Conservation (phyloP, 2,797 vertebrate genomes). For the Labeo calbasu region DNA sequence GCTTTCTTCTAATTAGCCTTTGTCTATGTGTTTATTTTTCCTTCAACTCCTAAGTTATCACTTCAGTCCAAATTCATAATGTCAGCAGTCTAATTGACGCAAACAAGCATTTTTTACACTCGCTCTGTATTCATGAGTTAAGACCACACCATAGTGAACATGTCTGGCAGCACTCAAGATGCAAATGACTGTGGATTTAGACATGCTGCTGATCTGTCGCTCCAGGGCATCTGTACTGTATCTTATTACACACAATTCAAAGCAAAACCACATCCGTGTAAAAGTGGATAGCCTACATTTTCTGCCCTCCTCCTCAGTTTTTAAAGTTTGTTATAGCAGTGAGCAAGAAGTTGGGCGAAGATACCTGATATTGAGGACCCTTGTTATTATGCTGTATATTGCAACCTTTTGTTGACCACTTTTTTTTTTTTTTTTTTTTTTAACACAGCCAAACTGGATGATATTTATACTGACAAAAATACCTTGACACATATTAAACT, state of each 20-base stretch:
- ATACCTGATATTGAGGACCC: neutral
- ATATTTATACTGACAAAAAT: no score
- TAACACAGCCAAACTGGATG: no score
- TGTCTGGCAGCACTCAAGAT: constrained; percentile 56
- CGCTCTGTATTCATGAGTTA: constrained; percentile 60
- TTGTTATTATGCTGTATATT: constrained; percentile 4
- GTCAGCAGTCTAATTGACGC: constrained; percentile 58
- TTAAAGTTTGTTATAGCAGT: neutral
- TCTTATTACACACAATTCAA: constrained; percentile 56
- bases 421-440: neutral
- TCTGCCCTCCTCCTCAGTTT: neutral
- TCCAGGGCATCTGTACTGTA: constrained; percentile 44
- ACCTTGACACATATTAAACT: no score
- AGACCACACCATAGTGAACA: constrained; percentile 38
- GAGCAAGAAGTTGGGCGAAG: neutral
- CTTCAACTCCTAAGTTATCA: constrained; percentile 46
- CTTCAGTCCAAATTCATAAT: constrained; percentile 50
- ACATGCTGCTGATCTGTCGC: constrained; percentile 41
- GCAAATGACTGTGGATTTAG: constrained; percentile 59
- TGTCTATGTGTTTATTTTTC: constrained; percentile 2
- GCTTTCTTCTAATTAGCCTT: constrained; percentile 2
- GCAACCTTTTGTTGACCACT: neutral
- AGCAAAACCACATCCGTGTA: constrained; percentile 42
- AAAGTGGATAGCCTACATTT: constrained; percentile 43
- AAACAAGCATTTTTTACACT: constrained; percentile 33